Percentiles rank a stretch among this genome's conserved stretches.
phyloP scores from a whole-genome alignment of 2,888 invertebrate genomes.

The Allacma fusca region DNA sequence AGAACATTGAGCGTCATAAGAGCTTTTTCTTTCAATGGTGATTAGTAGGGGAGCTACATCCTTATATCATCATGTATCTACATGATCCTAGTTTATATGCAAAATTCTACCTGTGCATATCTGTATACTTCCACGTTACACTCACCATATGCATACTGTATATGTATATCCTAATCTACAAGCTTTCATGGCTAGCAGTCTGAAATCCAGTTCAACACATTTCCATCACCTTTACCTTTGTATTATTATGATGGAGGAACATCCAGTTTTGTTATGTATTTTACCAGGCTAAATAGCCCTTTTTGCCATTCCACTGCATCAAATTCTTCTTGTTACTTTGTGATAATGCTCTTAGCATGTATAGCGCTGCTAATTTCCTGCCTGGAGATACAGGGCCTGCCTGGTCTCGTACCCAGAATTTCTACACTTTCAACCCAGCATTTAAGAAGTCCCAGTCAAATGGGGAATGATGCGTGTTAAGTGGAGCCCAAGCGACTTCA shows the following conservation, averaged over 20 bases:
- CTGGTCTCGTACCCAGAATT: too few species aligned
- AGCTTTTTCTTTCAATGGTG: too few species aligned
- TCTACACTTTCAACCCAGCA: too few species aligned
- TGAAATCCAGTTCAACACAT: constrained; percentile 8
- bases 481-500: too few species aligned
- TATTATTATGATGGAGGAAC: neutral
- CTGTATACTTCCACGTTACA: too few species aligned
- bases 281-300: neutral
- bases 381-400: too few species aligned
- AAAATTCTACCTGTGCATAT: too few species aligned
- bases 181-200: neutral
- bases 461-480: too few species aligned
- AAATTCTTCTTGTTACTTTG: neutral
- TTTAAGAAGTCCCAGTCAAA: too few species aligned
- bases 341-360: neutral
- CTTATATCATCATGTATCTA: too few species aligned
- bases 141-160: neutral
- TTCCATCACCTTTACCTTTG: neutral
- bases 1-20: neutral
- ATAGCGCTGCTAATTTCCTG: neutral
- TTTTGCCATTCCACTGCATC: neutral
- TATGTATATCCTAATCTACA: neutral
- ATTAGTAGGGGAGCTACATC: too few species aligned
- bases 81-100: too few species aligned
- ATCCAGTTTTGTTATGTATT: neutral